Percentiles rank a stretch among this genome's conserved stretches.
Evolutionary conservation across 2,797 vertebrate species (phyloP).

Genomic region (Micrastur ruficollis): DNA sequence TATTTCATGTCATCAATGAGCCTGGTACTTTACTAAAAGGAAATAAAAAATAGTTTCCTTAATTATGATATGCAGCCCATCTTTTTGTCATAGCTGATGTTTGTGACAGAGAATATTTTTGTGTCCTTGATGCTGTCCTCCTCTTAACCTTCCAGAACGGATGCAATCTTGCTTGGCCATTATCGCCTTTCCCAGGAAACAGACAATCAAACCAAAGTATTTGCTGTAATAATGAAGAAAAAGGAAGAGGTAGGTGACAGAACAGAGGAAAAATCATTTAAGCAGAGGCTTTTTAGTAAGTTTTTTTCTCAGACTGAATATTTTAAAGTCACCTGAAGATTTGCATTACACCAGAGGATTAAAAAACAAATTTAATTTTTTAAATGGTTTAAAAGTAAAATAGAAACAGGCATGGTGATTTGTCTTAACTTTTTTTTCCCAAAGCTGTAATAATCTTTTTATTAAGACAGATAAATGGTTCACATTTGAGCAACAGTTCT

Average conservation of each 20-base stretch:
- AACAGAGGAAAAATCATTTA: neutral
- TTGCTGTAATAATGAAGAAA: slow-evolving; percentile 95
- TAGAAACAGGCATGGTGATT: neutral
- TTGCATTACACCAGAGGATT: neutral
- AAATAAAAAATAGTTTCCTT: neutral
- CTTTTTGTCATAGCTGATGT: neutral
- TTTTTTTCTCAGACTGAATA: neutral
- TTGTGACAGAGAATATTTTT: neutral
- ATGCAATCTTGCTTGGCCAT: slow-evolving; percentile 91
- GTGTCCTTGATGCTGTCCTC: neutral
- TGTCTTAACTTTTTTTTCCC: neutral
- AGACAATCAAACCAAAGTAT: slow-evolving; percentile 99
- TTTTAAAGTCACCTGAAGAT: neutral
- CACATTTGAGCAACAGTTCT: neutral
- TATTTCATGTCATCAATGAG: neutral
- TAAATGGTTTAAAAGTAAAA: neutral
- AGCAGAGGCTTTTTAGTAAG: neutral
- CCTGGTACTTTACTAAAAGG: neutral
- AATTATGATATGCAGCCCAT: neutral
- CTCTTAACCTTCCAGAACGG: slow-evolving; percentile 79
- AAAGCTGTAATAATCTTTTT: neutral
- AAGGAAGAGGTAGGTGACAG: slow-evolving; percentile 88
- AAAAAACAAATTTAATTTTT: neutral
- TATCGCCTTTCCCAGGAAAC: slow-evolving; percentile 96
- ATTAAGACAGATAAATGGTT: neutral